phyloP scores from a whole-genome alignment of 2,797 vertebrate species.

The Pangasius mekongensis region DNA sequence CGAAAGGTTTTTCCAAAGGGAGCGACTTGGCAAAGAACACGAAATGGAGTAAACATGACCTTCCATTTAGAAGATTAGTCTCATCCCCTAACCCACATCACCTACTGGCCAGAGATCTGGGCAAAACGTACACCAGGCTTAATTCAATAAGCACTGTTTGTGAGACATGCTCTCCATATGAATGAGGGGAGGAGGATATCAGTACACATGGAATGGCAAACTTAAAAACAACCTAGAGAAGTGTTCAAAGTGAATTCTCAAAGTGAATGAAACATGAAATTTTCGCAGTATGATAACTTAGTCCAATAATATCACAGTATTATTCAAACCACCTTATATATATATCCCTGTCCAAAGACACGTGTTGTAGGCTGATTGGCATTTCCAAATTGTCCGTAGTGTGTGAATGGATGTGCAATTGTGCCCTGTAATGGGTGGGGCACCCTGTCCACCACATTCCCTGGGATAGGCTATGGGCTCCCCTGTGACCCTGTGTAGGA shows the following conservation, averaged over 20 bases:
- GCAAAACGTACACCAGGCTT: conserved; percentile 57
- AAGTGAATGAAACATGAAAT: neutral
- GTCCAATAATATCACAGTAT: neutral
- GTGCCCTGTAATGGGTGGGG: too few relatives aligned
- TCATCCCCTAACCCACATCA: conserved; percentile 57
- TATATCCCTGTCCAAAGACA: too few relatives aligned
- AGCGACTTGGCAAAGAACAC: conserved; percentile 43
- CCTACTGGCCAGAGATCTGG: conserved; percentile 63
- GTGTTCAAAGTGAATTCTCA: too few relatives aligned
- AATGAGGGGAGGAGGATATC: conserved; percentile 56
- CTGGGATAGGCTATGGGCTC: too few relatives aligned
- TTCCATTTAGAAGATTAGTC: conserved; percentile 69
- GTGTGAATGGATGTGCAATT: too few relatives aligned
- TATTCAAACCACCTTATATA: neutral
- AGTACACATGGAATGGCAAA: conserved; percentile 7
- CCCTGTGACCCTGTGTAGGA: too few relatives aligned
- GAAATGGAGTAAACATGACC: conserved; percentile 60
- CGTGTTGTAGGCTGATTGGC: too few relatives aligned
- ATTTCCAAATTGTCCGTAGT: too few relatives aligned
- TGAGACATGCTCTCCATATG: conserved; percentile 60
- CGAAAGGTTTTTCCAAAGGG: conserved; percentile 25
- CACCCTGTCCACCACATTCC: too few relatives aligned
- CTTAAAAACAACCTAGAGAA: neutral
- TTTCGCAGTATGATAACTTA: neutral
- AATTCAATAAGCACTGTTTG: conserved; percentile 67